Conservation (phyloP, 1,140 invertebrate genomes). For the Helicoverpa zea region DNA sequence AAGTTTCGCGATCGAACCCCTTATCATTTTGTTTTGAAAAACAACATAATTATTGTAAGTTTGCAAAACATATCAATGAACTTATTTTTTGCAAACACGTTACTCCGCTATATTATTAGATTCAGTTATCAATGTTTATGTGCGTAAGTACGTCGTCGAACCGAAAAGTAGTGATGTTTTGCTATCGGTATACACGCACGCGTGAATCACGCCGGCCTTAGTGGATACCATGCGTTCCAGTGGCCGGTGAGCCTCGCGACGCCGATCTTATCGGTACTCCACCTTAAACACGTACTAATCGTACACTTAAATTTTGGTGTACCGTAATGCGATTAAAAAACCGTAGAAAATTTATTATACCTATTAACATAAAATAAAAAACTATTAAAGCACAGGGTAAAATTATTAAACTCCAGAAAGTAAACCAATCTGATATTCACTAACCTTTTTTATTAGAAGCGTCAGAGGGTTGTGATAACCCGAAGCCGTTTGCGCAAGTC, state of each 20-base stretch:
- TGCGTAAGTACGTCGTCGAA: neutral
- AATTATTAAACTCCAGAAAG: no score
- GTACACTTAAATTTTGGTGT: neutral
- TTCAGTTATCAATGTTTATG: neutral
- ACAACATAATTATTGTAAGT: neutral
- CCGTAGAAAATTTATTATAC: neutral
- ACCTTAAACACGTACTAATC: slow-evolving; percentile 6
- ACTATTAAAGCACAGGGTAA: neutral
- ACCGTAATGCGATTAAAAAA: neutral
- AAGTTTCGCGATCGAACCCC: no score
- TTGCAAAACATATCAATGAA: slow-evolving; percentile 14
- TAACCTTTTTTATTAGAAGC: no score
- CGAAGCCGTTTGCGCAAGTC: no score
- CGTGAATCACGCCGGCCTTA: slow-evolving; percentile 19
- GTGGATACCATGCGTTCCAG: slow-evolving; percentile 17
- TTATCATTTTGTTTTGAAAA: slow-evolving; percentile 15
- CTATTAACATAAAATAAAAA: neutral
- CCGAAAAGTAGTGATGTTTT: slow-evolving; percentile 8
- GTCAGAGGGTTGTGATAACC: no score
- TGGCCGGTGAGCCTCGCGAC: neutral
- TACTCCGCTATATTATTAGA: neutral
- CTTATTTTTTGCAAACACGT: slow-evolving; percentile 4
- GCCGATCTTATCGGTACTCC: slow-evolving; percentile 30
- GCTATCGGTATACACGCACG: slow-evolving; percentile 8
- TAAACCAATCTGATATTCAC: no score